A percentile compares a stretch with the other conserved stretches of the same genome.
Evolutionary conservation across 37 sponge, comb jelly and placozoan species (phyloP).

Genomic region (Cliona cf. orientalis): DNA sequence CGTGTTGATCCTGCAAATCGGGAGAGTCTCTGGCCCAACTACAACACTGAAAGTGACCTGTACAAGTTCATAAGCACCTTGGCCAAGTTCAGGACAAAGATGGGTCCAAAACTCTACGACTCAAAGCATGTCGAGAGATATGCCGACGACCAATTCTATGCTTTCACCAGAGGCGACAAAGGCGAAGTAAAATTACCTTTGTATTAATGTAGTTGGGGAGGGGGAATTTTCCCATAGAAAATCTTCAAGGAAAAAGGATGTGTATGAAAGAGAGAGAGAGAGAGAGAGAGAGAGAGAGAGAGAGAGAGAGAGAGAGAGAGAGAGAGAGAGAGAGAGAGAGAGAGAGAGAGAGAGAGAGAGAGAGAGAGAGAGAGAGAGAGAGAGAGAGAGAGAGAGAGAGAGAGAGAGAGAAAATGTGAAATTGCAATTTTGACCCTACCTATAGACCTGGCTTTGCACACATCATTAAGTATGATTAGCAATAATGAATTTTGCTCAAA

Average conservation of each 20-base stretch:
- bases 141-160: slow-evolving; percentile 81
- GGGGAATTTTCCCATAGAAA: neutral
- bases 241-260: too few relatives aligned
- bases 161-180: slow-evolving; percentile 73
- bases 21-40: slow-evolving; percentile 75
- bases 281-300: too few relatives aligned
- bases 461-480: neutral
- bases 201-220: neutral
- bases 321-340: too few relatives aligned
- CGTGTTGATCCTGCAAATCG: slow-evolving; percentile 58
- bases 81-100: slow-evolving; percentile 51
- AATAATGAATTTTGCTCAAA: neutral
- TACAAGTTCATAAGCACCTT: slow-evolving; percentile 56
- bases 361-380: too few relatives aligned
- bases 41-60: slow-evolving; percentile 49
- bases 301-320: too few relatives aligned
- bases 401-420: too few relatives aligned
- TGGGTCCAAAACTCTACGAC: slow-evolving; percentile 43
- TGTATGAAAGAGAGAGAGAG: too few relatives aligned
- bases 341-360: too few relatives aligned
- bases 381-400: too few relatives aligned
- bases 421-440: neutral
- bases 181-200: neutral
- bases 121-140: slow-evolving; percentile 68
- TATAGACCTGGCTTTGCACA: neutral